Percentiles rank a stretch among this genome's conserved stretches.
Conservation (phyloP, 2,113 vertebrate species). For the Albula goreensis region DNA sequence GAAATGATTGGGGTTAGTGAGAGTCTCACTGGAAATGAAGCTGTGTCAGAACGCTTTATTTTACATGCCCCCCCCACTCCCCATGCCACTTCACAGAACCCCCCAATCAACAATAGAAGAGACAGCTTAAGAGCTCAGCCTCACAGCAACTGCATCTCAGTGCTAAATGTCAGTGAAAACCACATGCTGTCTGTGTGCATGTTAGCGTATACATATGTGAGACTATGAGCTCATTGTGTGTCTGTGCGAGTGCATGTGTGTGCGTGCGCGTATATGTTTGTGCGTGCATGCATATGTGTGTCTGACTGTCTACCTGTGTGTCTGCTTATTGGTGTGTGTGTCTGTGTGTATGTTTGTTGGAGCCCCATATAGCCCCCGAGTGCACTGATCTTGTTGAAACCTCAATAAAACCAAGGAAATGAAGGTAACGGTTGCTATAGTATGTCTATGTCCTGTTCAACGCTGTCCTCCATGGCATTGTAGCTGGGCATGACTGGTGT, state of each 20-base stretch:
- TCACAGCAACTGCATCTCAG: too few relatives aligned
- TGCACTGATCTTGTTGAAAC: neutral
- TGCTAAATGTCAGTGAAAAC: neutral
- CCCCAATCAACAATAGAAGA: too few relatives aligned
- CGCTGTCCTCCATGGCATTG: neutral
- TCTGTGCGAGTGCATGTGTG: conserved; percentile 2
- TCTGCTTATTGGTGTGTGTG: neutral
- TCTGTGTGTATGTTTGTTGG: neutral
- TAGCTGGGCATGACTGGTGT: neutral
- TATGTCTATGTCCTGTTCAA: neutral
- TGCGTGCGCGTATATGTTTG: neutral
- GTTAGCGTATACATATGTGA: neutral
- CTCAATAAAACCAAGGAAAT: neutral
- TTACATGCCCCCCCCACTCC: too few relatives aligned
- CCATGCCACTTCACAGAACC: too few relatives aligned
- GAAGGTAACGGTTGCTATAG: neutral
- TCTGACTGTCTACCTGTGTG: neutral
- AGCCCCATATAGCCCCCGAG: neutral
- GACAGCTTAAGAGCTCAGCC: too few relatives aligned
- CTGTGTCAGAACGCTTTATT: neutral
- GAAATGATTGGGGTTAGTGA: neutral
- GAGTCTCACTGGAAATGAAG: neutral
- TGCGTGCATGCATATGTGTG: neutral
- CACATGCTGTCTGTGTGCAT: too few relatives aligned
- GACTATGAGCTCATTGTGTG: conserved; percentile 13